phyloP scores from a whole-genome alignment of 2,797 vertebrate species.

The Tauraco hartlaubi region DNA sequence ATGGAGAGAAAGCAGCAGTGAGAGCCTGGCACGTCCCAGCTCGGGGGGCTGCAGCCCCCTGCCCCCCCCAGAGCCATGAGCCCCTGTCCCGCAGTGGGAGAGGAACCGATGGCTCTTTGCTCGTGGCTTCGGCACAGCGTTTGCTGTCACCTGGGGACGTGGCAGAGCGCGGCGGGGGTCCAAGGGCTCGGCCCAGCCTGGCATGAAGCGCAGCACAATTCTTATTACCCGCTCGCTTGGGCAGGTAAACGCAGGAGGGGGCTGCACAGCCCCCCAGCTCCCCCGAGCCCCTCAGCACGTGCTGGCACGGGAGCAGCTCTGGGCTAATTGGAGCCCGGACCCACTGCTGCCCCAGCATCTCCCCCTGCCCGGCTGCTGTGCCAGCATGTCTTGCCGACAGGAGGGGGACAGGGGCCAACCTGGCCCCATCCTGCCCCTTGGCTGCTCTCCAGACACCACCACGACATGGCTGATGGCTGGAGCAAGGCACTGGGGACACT shows the following conservation, averaged over 20 bases:
- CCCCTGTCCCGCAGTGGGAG: rapidly evolving
- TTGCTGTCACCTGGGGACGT: neutral
- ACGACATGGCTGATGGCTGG: rapidly evolving
- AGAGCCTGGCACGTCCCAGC: rapidly evolving
- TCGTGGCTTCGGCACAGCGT: neutral
- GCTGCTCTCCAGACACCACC: neutral
- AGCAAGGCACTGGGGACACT: neutral
- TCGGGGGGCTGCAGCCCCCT: neutral
- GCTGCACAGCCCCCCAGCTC: neutral
- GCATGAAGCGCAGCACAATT: neutral
- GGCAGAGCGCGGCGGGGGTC: rapidly evolving
- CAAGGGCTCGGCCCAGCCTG: neutral
- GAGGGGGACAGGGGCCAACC: neutral
- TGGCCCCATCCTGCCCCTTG: neutral
- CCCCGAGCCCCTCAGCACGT: rapidly evolving
- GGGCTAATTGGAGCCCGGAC: neutral
- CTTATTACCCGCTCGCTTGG: rapidly evolving
- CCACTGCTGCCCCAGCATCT: neutral
- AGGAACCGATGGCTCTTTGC: neutral
- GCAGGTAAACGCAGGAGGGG: neutral
- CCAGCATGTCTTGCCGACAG: rapidly evolving
- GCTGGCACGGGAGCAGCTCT: neutral
- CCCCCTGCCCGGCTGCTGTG: neutral
- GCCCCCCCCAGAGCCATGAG: neutral
- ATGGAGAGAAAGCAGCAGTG: neutral